Evolutionary conservation across 2,888 invertebrate genomes (phyloP).

Genomic region (Bombylius major): DNA sequence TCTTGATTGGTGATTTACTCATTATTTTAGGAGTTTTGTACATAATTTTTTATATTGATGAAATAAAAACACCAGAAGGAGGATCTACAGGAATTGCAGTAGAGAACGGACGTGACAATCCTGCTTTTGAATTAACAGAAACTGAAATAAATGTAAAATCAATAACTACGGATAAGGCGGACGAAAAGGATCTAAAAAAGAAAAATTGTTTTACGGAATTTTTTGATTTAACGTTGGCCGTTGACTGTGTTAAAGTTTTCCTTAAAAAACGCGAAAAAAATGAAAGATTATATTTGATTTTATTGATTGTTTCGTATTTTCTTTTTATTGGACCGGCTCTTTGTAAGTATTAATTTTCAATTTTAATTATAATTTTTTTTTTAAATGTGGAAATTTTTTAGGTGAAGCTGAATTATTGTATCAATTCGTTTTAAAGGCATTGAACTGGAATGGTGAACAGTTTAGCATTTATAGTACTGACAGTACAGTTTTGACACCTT

Average conservation of each 20-base stretch:
- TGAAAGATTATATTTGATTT: slow-evolving; percentile 25
- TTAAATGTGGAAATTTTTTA: slow-evolving; percentile 1
- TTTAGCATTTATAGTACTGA: slow-evolving; percentile 30
- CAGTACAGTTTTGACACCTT: slow-evolving; percentile 24
- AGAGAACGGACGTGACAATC: slow-evolving; percentile 10
- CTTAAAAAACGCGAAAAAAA: slow-evolving; percentile 27
- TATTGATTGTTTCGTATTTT: slow-evolving; percentile 28
- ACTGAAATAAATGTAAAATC: neutral
- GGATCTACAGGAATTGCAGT: slow-evolving; percentile 1
- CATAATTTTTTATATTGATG: slow-evolving; percentile 30
- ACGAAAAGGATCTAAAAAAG: slow-evolving; percentile 3
- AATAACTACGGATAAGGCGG: neutral
- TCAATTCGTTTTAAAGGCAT: slow-evolving; percentile 26
- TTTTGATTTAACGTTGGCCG: slow-evolving; percentile 31
- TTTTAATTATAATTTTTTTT: neutral
- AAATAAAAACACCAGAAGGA: slow-evolving; percentile 16
- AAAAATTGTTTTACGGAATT: slow-evolving; percentile 25
- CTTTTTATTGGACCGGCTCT: slow-evolving; percentile 28
- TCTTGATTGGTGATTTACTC: slow-evolving; percentile 27
- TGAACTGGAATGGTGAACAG: slow-evolving; percentile 34
- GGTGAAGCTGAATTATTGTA: slow-evolving; percentile 33
- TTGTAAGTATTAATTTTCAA: slow-evolving; percentile 13
- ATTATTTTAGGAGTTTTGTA: slow-evolving; percentile 31
- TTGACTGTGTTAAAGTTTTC: slow-evolving; percentile 30
- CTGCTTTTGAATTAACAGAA: slow-evolving; percentile 9